Conservation (phyloP, 2,888 invertebrate genomes). For the Phortica magna region DNA sequence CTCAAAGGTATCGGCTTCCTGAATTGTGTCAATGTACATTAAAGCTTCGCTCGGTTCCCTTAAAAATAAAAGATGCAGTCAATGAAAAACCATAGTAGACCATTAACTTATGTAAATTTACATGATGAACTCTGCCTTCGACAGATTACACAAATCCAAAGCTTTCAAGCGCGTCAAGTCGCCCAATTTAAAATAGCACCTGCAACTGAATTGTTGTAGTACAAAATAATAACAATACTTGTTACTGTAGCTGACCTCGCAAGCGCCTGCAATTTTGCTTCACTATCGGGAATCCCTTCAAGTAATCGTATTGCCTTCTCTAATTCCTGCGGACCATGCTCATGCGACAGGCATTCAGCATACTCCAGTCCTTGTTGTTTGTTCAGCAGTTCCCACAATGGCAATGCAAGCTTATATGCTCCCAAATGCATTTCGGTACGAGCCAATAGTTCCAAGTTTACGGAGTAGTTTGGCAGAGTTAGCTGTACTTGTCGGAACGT, state of each 20-base stretch:
- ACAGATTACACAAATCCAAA: constrained; percentile 55
- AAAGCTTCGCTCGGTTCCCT: constrained; percentile 80
- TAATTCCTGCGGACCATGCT: constrained; percentile 67
- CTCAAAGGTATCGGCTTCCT: constrained; percentile 61
- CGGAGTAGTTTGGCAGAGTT: constrained; percentile 77
- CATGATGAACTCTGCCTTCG: constrained; percentile 66
- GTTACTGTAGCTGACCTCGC: constrained; percentile 62
- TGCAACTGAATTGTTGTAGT: constrained; percentile 44
- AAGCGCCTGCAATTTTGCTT: constrained; percentile 52
- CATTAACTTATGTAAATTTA: constrained; percentile 44
- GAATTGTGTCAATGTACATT: constrained; percentile 55
- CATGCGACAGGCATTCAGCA: constrained; percentile 69
- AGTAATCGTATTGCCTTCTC: constrained; percentile 78
- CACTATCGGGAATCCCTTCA: constrained; percentile 58
- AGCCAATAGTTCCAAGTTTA: constrained; percentile 79
- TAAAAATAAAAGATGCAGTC: constrained; percentile 1
- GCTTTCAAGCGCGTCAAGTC: constrained; percentile 53
- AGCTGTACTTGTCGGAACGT: constrained; percentile 77
- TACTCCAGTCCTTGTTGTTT: constrained; percentile 44
- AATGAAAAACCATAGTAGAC: background rate
- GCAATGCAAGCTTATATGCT: constrained; percentile 79
- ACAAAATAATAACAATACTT: background rate
- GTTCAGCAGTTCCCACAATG: constrained; percentile 61
- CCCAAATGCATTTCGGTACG: constrained; percentile 79
- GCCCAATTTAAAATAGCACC: constrained; percentile 66